Evolutionary conservation across 2,113 vertebrate species (phyloP).

Genomic region (Asarcornis scutulata): DNA sequence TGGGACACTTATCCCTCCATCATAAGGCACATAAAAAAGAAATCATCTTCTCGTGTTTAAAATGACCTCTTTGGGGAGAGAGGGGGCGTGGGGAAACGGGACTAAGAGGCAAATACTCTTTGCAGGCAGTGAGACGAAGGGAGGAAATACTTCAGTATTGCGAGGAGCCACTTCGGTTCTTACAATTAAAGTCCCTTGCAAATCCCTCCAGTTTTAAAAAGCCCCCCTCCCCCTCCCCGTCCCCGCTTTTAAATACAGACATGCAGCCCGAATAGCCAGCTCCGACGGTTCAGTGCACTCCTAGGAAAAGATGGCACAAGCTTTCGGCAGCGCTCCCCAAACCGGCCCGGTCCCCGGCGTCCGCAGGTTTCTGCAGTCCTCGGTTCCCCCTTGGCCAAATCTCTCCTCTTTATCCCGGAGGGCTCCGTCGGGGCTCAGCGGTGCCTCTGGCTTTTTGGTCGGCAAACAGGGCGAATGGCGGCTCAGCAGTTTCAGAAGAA

Average conservation of each 20-base stretch:
- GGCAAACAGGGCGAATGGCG: constrained; percentile 63
- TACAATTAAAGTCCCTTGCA: not conserved
- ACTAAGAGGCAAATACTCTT: constrained; percentile 2
- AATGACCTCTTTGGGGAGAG: constrained; percentile 46
- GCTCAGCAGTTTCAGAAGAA: constrained; percentile 91
- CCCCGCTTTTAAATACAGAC: constrained; percentile 20
- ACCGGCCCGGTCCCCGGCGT: not conserved
- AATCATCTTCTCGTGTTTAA: constrained; percentile 51
- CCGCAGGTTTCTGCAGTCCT: not conserved
- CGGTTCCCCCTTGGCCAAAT: not conserved
- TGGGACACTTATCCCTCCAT: constrained; percentile 34
- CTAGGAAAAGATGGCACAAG: not conserved
- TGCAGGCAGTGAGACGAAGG: not conserved
- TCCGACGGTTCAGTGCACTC: constrained; percentile 5
- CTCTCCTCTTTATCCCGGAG: not conserved
- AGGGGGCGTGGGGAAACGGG: constrained; percentile 6
- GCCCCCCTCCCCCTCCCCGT: not conserved
- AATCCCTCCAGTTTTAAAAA: not conserved
- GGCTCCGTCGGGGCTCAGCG: constrained; percentile 7
- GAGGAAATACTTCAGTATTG: constrained; percentile 28
- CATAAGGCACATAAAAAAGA: constrained; percentile 32
- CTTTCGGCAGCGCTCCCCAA: not conserved
- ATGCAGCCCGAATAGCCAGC: not conserved
- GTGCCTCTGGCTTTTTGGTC: constrained; percentile 43
- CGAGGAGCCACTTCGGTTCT: constrained; percentile 16